These are phyloP conservation scores for Athene cunicularia DNA, from an alignment of 2,113 vertebrate species.

Conservation along the genomic window DNA sequence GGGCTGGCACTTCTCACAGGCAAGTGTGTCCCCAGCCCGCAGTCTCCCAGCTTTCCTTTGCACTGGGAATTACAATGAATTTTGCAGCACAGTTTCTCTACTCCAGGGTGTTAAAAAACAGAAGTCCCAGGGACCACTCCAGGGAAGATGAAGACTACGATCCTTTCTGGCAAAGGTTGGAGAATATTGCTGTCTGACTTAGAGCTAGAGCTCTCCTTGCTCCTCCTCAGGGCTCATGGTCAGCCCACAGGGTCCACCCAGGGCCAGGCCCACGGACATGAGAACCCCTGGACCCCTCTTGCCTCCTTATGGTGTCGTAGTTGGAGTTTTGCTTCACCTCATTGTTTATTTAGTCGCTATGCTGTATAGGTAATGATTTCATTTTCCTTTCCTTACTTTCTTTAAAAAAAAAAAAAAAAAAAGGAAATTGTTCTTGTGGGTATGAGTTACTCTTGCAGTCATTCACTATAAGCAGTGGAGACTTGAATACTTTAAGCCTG, in stretches of 20 bases:
- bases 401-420: not conserved
- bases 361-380: slow-evolving; percentile 73
- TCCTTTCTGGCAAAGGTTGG: slow-evolving; percentile 96
- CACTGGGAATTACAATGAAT: slow-evolving; percentile 80
- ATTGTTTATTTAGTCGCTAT: slow-evolving; percentile 66
- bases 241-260: not conserved
- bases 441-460: not conserved
- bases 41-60: not conserved
- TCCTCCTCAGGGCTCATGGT: slow-evolving; percentile 34
- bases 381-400: not conserved
- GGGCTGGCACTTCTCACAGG: slow-evolving; percentile 1
- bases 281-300: slow-evolving; percentile 61
- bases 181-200: slow-evolving; percentile 71
- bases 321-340: slow-evolving; percentile 72
- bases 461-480: not conserved
- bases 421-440: not conserved
- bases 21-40: slow-evolving; percentile 10
- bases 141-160: slow-evolving; percentile 85
- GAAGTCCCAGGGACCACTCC: slow-evolving; percentile 60
- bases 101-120: slow-evolving; percentile 80
- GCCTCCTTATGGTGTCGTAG: slow-evolving; percentile 63
- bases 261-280: not conserved
- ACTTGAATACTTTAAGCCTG: not conserved
- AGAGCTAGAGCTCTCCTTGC: slow-evolving; percentile 64
- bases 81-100: slow-evolving; percentile 89